Conservation (phyloP, 2,797 vertebrate species). For the Silurus aristotelis region DNA sequence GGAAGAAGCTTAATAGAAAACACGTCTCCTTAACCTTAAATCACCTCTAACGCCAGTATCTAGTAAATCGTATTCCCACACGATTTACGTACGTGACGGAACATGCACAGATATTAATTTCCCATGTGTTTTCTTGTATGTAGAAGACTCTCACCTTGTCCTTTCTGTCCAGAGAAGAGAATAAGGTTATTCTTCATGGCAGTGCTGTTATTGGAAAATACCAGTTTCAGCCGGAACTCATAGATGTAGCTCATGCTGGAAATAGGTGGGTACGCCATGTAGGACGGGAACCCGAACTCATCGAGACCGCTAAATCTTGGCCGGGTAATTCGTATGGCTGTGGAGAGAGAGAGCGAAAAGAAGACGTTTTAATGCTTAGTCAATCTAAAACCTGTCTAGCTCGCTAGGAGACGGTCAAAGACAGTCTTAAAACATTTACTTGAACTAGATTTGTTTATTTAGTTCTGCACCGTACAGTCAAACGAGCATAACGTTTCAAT, state of each 20-base stretch:
- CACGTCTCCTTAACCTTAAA: neutral
- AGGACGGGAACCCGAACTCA: constrained; percentile 83
- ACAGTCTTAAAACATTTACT: too few relatives aligned
- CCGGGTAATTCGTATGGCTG: constrained; percentile 81
- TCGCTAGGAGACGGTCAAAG: neutral
- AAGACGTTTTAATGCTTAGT: neutral
- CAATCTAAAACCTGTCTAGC: neutral
- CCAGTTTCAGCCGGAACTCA: constrained; percentile 85
- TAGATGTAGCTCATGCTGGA: constrained; percentile 77
- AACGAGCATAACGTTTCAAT: too few relatives aligned
- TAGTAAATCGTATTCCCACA: too few relatives aligned
- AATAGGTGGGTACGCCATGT: constrained; percentile 76
- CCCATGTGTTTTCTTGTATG: constrained; percentile 18
- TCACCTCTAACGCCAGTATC: neutral
- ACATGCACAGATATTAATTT: constrained; percentile 39
- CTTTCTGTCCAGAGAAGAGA: constrained; percentile 86
- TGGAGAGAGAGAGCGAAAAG: constrained; percentile 48
- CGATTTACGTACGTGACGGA: constrained; percentile 1
- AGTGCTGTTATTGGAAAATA: constrained; percentile 74
- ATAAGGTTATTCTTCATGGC: constrained; percentile 85
- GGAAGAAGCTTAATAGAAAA: neutral
- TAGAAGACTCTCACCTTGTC: constrained; percentile 76
- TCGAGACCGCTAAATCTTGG: constrained; percentile 81
- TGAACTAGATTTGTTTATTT: too few relatives aligned
- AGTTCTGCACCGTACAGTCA: too few relatives aligned